Evolutionary conservation across 2,113 vertebrate genomes (phyloP).

Genomic region (Myxocyprinus asiaticus): DNA sequence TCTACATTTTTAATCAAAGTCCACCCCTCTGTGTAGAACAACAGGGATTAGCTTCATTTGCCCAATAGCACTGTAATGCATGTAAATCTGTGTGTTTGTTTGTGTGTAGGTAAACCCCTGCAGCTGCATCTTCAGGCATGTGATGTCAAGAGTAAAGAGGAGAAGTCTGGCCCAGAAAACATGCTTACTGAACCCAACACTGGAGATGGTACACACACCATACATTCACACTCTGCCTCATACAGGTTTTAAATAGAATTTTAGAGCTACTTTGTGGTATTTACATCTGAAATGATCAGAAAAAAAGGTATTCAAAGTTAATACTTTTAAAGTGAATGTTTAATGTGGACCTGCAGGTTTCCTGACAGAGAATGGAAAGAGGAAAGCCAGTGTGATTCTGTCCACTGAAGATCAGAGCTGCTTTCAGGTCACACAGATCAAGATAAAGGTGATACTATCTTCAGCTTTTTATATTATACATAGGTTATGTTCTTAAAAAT

Average conservation of each 20-base stretch:
- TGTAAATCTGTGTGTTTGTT: no score
- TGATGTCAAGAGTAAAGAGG: slow-evolving; percentile 96
- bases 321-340: no score
- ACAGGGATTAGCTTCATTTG: no score
- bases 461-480: not conserved
- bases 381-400: slow-evolving; percentile 89
- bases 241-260: not conserved
- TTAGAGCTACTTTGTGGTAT: not conserved
- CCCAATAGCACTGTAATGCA: no score
- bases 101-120: slow-evolving; percentile 82
- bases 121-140: slow-evolving; percentile 91
- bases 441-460: slow-evolving; percentile 83
- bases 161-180: slow-evolving; percentile 95
- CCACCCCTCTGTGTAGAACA: no score
- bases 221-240: not conserved
- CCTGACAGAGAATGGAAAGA: slow-evolving; percentile 92
- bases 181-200: slow-evolving; percentile 86
- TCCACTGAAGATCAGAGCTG: slow-evolving; percentile 88
- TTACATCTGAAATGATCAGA: no score
- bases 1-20: no score
- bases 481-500: no score
- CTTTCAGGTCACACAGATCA: slow-evolving; percentile 95
- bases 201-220: slow-evolving; percentile 82
- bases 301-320: no score
- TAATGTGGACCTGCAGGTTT: slow-evolving; percentile 77